These are phyloP conservation scores for Sturnira hondurensis DNA, from an alignment of 2,113 vertebrate species.

Conservation along the genomic window DNA sequence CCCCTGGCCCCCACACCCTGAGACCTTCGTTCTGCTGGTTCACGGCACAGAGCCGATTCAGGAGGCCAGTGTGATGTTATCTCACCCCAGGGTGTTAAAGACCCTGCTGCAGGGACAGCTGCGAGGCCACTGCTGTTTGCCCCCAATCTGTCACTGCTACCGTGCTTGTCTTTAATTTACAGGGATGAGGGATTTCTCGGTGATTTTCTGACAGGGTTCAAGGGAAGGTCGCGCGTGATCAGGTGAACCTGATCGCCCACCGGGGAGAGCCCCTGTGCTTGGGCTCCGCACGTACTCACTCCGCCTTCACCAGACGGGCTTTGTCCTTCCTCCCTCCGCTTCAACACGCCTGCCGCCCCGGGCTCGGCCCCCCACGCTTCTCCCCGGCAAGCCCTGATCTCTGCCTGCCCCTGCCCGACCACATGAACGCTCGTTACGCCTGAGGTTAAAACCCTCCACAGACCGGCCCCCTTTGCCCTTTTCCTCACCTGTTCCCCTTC, in stretches of 20 bases:
- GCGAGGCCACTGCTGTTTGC: constrained; percentile 5
- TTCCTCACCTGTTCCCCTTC: background rate
- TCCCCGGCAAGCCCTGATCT: background rate
- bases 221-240: constrained; percentile 53
- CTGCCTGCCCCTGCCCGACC: background rate
- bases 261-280: background rate
- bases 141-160: constrained; percentile 35
- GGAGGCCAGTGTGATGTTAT: background rate
- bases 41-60: background rate
- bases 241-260: background rate
- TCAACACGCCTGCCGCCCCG: background rate
- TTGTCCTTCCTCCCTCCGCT: background rate
- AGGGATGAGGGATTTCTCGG: constrained; percentile 39
- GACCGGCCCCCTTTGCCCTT: background rate
- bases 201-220: constrained; percentile 66
- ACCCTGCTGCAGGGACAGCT: constrained; percentile 59
- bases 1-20: background rate
- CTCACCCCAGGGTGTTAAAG: background rate
- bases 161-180: constrained; percentile 40
- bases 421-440: background rate
- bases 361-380: background rate
- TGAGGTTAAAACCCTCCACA: background rate
- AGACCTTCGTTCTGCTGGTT: background rate
- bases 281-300: background rate
- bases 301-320: background rate